Evolutionary conservation across 2,797 vertebrate species (phyloP), one percentile per base, ranked within the genome.

Genomic region (Onychomys arenicola): DNA sequence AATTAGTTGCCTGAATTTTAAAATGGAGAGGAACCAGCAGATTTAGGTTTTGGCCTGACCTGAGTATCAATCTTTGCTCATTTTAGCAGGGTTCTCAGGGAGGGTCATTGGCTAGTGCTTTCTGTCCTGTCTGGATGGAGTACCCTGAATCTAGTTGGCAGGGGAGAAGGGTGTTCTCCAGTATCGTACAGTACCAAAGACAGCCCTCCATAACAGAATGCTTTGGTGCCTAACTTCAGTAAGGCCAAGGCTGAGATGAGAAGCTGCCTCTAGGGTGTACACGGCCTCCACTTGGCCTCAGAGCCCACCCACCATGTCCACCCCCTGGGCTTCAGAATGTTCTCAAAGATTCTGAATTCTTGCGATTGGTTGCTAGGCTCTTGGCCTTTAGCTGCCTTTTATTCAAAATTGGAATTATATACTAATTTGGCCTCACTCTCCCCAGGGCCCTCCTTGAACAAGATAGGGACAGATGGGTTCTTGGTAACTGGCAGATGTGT

Each of bases 21-120:
- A 84, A 76, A 55, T 52, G 77, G 71, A 32, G 82, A 77, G 89
- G 40, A 84, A n/a, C 46, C 40, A 10, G 6, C 21, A 57, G 55
- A 63, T 57, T 63, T 83, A 5, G 14, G 2, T 77, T 75, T 82
- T 11, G 69, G 46, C 1, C 0, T 49, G 43, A 52, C 1, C 0
- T 49, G 43, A 52, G 34, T 46, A 0, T 61, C 14, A 0, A 2
- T 57, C 59, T 32, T 63, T 4, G 3, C 2, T 14, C 8, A 27
- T 34, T 37, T 6, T 80, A 90, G 57, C n/a, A 19, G 73, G 6
- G 3, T 71, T 76, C 76, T 67, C 13, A 3, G 0, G 0, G 12
- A 63, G 25, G 49, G 65, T 5, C 2, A 1, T 13, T 46, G 8
- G 91, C 61, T 23, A 3, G 1, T 4, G 4, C 46, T 49, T 23